Base-by-base conservation (phyloP, 2,113 vertebrate genomes). In the Dicerorhinus sumatrensis region DNA sequence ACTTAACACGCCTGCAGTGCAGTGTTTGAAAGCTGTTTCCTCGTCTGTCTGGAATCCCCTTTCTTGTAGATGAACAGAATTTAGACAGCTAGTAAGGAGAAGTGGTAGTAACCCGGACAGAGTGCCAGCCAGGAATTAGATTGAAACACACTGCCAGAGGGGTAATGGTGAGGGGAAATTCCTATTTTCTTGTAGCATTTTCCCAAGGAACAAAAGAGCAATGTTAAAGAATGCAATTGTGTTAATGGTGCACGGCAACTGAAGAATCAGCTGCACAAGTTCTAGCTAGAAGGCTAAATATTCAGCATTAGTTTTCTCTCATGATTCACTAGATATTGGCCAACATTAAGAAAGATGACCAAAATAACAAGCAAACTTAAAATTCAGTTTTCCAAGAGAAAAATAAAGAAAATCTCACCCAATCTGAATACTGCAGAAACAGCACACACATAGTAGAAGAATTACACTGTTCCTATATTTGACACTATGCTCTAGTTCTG, bases 181-280 rank as follows among this genome's bases (percentile, higher is more conserved):
- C 80, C 94, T 87, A 85, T 94, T 97, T 97, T 89, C 84, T 94
- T 79, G 27, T 12, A 31, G 63, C 56, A 89, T 85, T 96, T 95
- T 84, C 87, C 94, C 76, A 96, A 42, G 46, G 92, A 95, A 97
- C 91, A 96, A 96, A 96, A 98, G 96, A 91, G 69, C 80, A 86
- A 65, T 56, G 81, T 83, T 79, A 83, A 90, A 95, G 82, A 94
- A 87, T 89, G 80, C 70, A 97, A 97, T 36, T 73, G 13, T 60
- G 42, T 77, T 69, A 79, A 94, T 8, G 67, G 73, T 60, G 23
- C 60, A 70, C 13, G 42, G 67, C 48, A 89, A 86, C 67, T 46
- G 29, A 91, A 46, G 48, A 72, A 77, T 51, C 33, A 82, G 83
- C 67, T 51, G 17, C 36, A 94, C 54, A 48, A 86, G 17, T 93